A percentile compares a stretch with the other conserved stretches of the same genome.
phyloP scores from a whole-genome alignment of 2,888 invertebrate species.

The Patella depressa region DNA sequence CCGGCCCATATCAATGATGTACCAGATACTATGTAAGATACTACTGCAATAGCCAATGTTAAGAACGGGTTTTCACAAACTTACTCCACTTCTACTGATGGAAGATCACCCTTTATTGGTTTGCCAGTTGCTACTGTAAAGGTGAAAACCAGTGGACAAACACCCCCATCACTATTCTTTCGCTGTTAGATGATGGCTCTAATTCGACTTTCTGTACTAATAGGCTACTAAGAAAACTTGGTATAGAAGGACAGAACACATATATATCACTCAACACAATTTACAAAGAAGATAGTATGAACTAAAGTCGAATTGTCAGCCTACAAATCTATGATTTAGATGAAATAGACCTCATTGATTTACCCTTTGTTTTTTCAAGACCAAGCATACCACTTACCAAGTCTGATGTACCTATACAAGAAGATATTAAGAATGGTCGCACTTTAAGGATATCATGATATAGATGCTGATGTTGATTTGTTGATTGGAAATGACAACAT shows the following conservation, averaged over 20 bases:
- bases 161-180: too few species aligned
- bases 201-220: constrained; percentile 21
- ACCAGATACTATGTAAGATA: background rate
- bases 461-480: constrained; percentile 3
- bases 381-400: background rate
- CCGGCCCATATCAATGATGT: background rate
- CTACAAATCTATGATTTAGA: background rate
- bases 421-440: background rate
- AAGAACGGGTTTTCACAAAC: background rate
- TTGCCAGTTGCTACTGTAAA: constrained; percentile 25
- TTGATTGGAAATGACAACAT: constrained; percentile 16
- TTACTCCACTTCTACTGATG: background rate
- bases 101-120: background rate
- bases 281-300: background rate
- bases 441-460: background rate
- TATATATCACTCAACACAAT: constrained; percentile 16
- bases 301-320: background rate
- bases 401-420: background rate
- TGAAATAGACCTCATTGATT: background rate
- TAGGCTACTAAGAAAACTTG: background rate
- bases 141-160: constrained; percentile 1
- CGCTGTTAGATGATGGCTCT: constrained; percentile 21
- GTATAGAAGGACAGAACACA: constrained; percentile 11
- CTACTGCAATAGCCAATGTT: background rate
- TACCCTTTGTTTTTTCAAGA: constrained; percentile 4